Percentiles rank a stretch among this genome's conserved stretches.
These are phyloP conservation scores for Drosophila athabasca DNA, from an alignment of 1,140 invertebrate genomes.

Conservation along the genomic window DNA sequence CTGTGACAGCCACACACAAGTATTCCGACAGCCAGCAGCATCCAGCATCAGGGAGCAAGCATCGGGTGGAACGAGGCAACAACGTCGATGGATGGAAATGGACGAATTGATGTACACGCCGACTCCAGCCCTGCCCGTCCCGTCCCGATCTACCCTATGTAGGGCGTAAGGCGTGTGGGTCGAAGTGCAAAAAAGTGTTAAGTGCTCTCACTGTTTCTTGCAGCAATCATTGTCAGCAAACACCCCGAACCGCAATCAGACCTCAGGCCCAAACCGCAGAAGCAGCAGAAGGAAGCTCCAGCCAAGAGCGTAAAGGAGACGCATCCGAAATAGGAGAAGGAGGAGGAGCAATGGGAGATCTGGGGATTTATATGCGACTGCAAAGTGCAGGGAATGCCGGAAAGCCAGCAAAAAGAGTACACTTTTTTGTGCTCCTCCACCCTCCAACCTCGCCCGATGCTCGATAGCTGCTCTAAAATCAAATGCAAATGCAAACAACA, in stretches of 20 bases:
- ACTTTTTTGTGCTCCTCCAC: slow-evolving; percentile 7
- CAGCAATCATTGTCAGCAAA: slow-evolving; percentile 79
- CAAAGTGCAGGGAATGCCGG: slow-evolving; percentile 63
- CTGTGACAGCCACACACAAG: slow-evolving; percentile 65
- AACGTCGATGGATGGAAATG: slow-evolving; percentile 16
- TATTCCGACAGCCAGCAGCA: slow-evolving; percentile 62
- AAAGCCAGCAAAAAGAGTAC: slow-evolving; percentile 40
- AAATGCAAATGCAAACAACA: slow-evolving; percentile 81
- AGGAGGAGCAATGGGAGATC: not conserved
- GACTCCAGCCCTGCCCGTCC: too few relatives aligned
- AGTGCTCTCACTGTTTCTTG: slow-evolving; percentile 73
- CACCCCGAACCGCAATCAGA: slow-evolving; percentile 53
- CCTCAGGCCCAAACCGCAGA: slow-evolving; percentile 17
- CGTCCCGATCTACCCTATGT: slow-evolving; percentile 3
- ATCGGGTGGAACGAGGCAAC: not conserved
- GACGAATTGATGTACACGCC: slow-evolving; percentile 59
- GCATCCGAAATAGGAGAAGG: not conserved
- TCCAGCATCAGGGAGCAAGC: not conserved
- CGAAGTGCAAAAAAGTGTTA: slow-evolving; percentile 70
- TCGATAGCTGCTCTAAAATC: slow-evolving; percentile 57
- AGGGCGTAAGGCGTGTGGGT: slow-evolving; percentile 6
- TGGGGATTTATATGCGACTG: slow-evolving; percentile 60
- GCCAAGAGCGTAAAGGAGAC: too few relatives aligned
- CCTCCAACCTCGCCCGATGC: too few relatives aligned
- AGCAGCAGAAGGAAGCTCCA: not conserved